phyloP scores from a whole-genome alignment of 2,113 vertebrate genomes.

The Prietella phreatophila region DNA sequence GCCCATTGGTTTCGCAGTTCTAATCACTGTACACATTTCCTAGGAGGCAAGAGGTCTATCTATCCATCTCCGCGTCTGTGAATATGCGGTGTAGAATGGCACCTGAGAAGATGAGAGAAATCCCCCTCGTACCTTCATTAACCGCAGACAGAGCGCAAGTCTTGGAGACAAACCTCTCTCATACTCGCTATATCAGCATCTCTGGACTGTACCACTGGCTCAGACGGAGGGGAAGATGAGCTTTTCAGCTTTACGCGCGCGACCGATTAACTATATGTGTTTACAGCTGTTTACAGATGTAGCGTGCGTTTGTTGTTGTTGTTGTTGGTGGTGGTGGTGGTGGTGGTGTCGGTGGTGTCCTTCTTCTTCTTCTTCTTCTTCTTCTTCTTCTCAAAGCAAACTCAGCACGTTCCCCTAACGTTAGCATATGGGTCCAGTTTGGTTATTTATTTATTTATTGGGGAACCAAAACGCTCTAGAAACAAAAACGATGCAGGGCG shows the following conservation, averaged over 20 bases:
- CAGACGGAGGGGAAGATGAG: slow-evolving; percentile 70
- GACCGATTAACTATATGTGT: too few relatives aligned
- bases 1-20: slow-evolving; percentile 61
- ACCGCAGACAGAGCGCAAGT: slow-evolving; percentile 39
- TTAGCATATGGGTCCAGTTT: too few relatives aligned
- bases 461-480: too few relatives aligned
- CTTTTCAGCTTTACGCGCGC: not conserved
- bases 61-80: slow-evolving; percentile 14
- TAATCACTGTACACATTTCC: slow-evolving; percentile 58
- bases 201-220: slow-evolving; percentile 72
- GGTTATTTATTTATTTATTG: too few relatives aligned
- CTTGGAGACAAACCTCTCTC: slow-evolving; percentile 61
- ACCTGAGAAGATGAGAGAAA: slow-evolving; percentile 13
- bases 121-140: slow-evolving; percentile 22
- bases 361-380: too few relatives aligned
- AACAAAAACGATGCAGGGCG: too few relatives aligned
- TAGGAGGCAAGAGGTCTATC: slow-evolving; percentile 28
- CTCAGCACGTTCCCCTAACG: too few relatives aligned
- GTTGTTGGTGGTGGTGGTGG: too few relatives aligned
- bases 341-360: too few relatives aligned
- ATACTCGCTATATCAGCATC: slow-evolving; percentile 72
- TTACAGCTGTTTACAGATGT: too few relatives aligned
- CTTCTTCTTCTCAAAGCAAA: too few relatives aligned
- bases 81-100: slow-evolving; percentile 13
- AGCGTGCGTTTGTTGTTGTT: too few relatives aligned